Conservation (phyloP, 2,888 invertebrate genomes). For the Lasius platythorax region DNA sequence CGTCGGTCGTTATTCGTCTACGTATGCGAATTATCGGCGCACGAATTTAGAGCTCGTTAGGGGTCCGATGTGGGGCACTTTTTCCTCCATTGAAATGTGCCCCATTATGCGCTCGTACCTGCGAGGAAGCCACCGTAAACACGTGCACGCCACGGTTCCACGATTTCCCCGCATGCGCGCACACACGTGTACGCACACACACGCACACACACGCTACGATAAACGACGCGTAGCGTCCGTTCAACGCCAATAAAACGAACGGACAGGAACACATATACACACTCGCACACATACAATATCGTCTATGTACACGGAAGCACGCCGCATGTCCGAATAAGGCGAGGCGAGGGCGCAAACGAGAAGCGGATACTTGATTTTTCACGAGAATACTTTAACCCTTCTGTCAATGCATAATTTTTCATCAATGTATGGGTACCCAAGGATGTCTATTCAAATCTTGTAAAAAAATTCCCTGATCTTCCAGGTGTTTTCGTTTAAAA, state of each 20-base stretch:
- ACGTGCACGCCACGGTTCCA: slow-evolving; percentile 49
- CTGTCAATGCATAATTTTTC: no score
- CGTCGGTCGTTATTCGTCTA: slow-evolving; percentile 11
- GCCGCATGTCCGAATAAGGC: slow-evolving; percentile 75
- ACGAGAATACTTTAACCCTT: background rate
- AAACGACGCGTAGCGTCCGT: slow-evolving; percentile 44
- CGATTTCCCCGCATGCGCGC: slow-evolving; percentile 41
- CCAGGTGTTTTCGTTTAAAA: no score
- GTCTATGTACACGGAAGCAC: slow-evolving; percentile 51
- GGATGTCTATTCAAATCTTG: no score
- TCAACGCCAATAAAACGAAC: slow-evolving; percentile 56
- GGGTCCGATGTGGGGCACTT: slow-evolving; percentile 31
- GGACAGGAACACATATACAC: slow-evolving; percentile 13
- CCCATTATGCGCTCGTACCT: slow-evolving; percentile 43
- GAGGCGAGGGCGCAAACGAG: slow-evolving; percentile 31
- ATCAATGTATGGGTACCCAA: no score
- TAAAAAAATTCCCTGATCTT: no score
- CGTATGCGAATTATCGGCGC: background rate
- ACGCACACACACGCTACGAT: slow-evolving; percentile 10
- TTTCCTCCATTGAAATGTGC: slow-evolving; percentile 43
- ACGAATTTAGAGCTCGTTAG: slow-evolving; percentile 52
- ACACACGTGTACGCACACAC: slow-evolving; percentile 1
- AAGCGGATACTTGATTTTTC: slow-evolving; percentile 44
- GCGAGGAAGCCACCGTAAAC: slow-evolving; percentile 58
- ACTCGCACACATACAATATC: slow-evolving; percentile 49